Evolutionary conservation across 1,140 invertebrate genomes (phyloP).

Genomic region (Zaprionus nigranus): DNA sequence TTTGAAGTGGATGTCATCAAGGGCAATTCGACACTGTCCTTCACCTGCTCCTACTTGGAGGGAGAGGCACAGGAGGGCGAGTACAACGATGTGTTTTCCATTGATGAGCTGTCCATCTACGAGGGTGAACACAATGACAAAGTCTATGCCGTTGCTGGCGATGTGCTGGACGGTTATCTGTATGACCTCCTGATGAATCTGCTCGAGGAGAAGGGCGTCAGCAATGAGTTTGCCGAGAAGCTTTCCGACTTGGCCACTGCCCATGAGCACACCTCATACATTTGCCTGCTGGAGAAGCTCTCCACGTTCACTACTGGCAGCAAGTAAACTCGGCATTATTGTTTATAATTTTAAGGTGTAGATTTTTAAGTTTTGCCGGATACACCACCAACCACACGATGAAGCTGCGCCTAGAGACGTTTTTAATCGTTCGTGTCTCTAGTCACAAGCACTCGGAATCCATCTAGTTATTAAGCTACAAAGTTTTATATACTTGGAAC

Average conservation of each 20-base stretch:
- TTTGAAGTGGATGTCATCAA: constrained; percentile 93
- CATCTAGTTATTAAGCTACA: constrained; percentile 46
- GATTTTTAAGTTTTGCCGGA: constrained; percentile 65
- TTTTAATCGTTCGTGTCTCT: constrained; percentile 59
- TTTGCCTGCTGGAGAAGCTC: constrained; percentile 92
- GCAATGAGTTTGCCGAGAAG: constrained; percentile 95
- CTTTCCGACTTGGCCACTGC: constrained; percentile 93
- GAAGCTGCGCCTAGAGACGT: constrained; percentile 70
- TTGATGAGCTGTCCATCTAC: constrained; percentile 94
- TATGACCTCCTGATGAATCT: constrained; percentile 97
- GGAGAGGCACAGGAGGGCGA: constrained; percentile 88
- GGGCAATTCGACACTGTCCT: constrained; percentile 90
- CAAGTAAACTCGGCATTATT: constrained; percentile 85
- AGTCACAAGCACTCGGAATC: constrained; percentile 25
- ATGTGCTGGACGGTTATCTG: constrained; percentile 95
- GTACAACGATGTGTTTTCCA: constrained; percentile 93
- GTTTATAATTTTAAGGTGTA: constrained; percentile 63
- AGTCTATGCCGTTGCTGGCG: constrained; percentile 93
- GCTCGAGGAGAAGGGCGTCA: constrained; percentile 96
- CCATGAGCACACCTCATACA: constrained; percentile 96
- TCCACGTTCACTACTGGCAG: constrained; percentile 91
- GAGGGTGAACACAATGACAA: constrained; percentile 93
- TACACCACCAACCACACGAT: constrained; percentile 25
- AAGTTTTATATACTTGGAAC: constrained; percentile 38
- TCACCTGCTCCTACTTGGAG: constrained; percentile 92